Evolutionary conservation across 2,888 invertebrate species (phyloP).

Genomic region (Epirrhoe tristata): DNA sequence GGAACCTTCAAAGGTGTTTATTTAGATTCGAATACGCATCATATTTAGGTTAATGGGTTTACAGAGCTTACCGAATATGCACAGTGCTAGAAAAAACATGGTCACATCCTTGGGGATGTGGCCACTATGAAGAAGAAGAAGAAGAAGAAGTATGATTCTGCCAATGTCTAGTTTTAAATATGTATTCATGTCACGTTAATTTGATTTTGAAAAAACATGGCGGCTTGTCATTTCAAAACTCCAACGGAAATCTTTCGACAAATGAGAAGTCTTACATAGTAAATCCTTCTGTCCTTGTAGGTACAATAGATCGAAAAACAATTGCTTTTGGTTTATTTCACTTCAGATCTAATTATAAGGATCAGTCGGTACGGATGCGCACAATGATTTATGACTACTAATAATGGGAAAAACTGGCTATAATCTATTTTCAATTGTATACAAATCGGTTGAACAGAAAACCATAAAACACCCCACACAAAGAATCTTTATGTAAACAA

Average conservation of each 20-base stretch:
- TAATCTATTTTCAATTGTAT: slow-evolving; percentile 84
- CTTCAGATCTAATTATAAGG: slow-evolving; percentile 77
- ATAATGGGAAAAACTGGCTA: slow-evolving; percentile 84
- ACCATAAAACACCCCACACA: slow-evolving; percentile 82
- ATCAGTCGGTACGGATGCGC: slow-evolving; percentile 73
- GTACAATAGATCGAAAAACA: slow-evolving; percentile 26
- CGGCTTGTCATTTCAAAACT: too few relatives aligned
- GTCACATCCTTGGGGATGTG: too few relatives aligned
- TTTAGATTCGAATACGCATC: slow-evolving; percentile 39
- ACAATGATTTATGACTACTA: slow-evolving; percentile 82
- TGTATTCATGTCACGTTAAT: too few relatives aligned
- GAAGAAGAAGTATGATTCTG: too few relatives aligned
- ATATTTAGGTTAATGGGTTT: slow-evolving; percentile 38
- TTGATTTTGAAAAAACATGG: too few relatives aligned
- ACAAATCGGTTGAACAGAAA: slow-evolving; percentile 85
- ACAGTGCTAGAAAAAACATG: too few relatives aligned
- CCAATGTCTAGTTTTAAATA: too few relatives aligned
- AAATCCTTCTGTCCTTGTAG: not conserved
- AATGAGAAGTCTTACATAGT: too few relatives aligned
- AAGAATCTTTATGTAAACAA: slow-evolving; percentile 69
- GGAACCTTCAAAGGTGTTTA: slow-evolving; percentile 49
- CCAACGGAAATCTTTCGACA: too few relatives aligned
- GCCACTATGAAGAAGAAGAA: too few relatives aligned
- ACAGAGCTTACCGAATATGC: not conserved
- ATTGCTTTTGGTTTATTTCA: slow-evolving; percentile 47